Base-by-base conservation (phyloP, 2,888 invertebrate species). In the Lamproptera curius region DNA sequence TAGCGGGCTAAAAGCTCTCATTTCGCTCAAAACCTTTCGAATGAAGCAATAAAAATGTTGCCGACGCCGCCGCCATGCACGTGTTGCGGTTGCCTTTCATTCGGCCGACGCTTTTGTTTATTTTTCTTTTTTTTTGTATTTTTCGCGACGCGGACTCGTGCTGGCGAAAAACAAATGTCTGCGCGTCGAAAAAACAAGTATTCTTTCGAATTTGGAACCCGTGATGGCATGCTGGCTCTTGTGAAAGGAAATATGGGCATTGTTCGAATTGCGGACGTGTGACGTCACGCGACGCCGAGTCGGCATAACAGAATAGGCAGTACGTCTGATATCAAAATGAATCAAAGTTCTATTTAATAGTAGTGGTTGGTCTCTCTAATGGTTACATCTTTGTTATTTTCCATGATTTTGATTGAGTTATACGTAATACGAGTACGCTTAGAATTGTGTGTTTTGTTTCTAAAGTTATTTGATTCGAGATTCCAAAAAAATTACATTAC, bases 21-120 rank as follows among this genome's bases (percentile, higher is more conserved):
- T 71, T 73, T 69, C 70, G 58, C 73, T 74, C 73, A 73, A 76
- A 82, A 70, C 74, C 76, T 73, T 73, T 70, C 69, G 74, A 78
- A 83, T 81, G 70, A 77, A 82, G 82, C 76, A 72, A 78, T 84
- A 76, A 78, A 77, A 67, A 42, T 36, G 28, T 28, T 10, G 28
- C 28, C 42, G 13, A 40, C 9, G 28, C 9, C 36, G 36, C 37
- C n/a, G 47, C 33, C 23, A 31, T 37, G 42, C 37, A 47, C 47
- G 47, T 36, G 35, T 39, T 35, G 16, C 33, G 31, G 16, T n/a
- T 4, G 35, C 36, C 28, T 31, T 46, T 47, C 47, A 42, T 42
- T 37, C 20, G 42, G 20, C 47, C 9, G 9, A 26, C 16, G 37
- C 37, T 47, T 46, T 47, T 42, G 28, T 20, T n/a, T n/a, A n/a